Base-by-base conservation (phyloP, 2,797 vertebrate species). In the Hydrophis major region DNA sequence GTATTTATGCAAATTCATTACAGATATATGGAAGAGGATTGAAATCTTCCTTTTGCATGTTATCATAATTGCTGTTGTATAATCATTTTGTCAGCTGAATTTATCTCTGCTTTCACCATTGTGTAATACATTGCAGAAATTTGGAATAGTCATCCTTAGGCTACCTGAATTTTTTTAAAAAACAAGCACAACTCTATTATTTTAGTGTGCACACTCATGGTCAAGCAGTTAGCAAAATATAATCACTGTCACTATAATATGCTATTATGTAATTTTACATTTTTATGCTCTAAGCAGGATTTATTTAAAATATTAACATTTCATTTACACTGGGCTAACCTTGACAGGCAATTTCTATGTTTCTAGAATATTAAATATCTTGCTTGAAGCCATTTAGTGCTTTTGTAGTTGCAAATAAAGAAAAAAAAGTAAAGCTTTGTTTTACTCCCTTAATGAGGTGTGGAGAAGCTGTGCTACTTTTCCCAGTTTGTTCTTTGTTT, bases 301-400 rank as follows among this genome's bases (percentile, higher is more conserved):
- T 61, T 63, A 92, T 83, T 90, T 90, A 90, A 90, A 59, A 91
- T 91, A 28, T 89, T 90, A 92, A 93, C 37, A 69, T 91, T 89
- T 92, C 50, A 92, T 90, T 90, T 89, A 66, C 57, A 69, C 86
- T 88, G 69, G 12, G 14, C 86, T 86, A 88, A 89, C 37, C 91
- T 90, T 92, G 86, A 91, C 59, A 66, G 92, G 69, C 32, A 92
- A 90, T 92, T 94, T 92, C 28, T 91, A 47, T 92, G 87, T 13
- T 61, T 66, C n/a, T 47, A 91, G 86, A 92, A 92, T 92, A 59
- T 92, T 91, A 92, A 89, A 66, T 83, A 83, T 86, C 50, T 86
- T 53, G 86, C 89, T 91, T 66, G 66, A 91, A 88, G 37, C 59
- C 92, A 90, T 90, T 66, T 90, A 66, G 50, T 90, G 47, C 56